Base-by-base conservation (phyloP, 2,888 invertebrate genomes). In the Megastigmus dorsalis region DNA sequence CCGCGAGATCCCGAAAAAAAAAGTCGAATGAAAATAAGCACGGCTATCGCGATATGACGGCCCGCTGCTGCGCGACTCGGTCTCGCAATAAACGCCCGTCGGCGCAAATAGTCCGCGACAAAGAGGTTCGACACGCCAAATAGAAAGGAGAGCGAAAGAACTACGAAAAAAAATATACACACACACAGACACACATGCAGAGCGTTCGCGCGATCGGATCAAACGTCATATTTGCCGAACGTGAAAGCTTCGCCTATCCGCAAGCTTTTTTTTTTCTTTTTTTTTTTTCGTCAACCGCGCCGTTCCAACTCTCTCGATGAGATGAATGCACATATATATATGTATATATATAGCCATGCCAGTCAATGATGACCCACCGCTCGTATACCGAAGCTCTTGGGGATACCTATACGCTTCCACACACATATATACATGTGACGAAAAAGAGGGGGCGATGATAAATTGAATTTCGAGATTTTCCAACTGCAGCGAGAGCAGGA, bases 381-480 rank as follows among this genome's bases (percentile, higher is more conserved):
- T n/a, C n/a, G n/a, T n/a, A n/a, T n/a, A n/a, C 45, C 26, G 41
- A 45, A 36, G 23, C 30, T 45, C 33, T n/a, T 48, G 50, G 38
- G 50, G 7, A 36, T 36, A 36, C 4, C 2, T 36, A 41, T 15
- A 3, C 15, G 13, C 13, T 13, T n/a, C n/a, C n/a, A n/a, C n/a
- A n/a, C n/a, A n/a, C n/a, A n/a, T n/a, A n/a, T n/a, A n/a, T n/a
- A n/a, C n/a, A n/a, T n/a, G n/a, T n/a, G n/a, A 52, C 5, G 23
- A 23, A 36, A 41, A 9, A 36, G 26, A 26, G 18, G 13, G 18
- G 4, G 10, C 9, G n/a, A 23, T 62, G 70, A 66, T 62, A 67
- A 75, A 71, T 75, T 75, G 60, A 70, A 70, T 75, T 71, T 70
- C 50, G 65, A 66, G 65, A 70, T 74, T 74, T 74, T 43, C 36